Conservation (phyloP, 2,113 vertebrate species). For the Spizaetus ornatus region DNA sequence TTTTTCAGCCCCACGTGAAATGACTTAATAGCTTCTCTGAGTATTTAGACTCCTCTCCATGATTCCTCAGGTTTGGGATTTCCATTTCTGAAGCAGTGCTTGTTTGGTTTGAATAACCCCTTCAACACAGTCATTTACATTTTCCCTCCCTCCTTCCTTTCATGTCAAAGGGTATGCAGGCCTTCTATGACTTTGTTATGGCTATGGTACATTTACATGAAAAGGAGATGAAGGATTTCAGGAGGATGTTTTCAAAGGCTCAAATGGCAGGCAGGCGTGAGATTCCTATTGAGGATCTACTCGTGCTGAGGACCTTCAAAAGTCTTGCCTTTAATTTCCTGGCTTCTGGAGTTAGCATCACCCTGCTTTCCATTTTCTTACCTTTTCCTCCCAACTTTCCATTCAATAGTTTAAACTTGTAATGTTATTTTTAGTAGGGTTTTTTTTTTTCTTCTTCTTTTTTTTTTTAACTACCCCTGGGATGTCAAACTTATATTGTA, state of each 20-base stretch:
- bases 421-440: not conserved
- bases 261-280: not conserved
- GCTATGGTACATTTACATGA: not conserved
- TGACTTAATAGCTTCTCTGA: not conserved
- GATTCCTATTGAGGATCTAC: not conserved
- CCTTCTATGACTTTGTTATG: not conserved
- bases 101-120: not conserved
- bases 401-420: not conserved
- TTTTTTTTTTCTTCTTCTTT: not conserved
- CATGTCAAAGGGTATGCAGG: not conserved
- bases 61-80: not conserved
- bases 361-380: not conserved
- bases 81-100: not conserved
- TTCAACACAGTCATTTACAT: not conserved
- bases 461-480: not conserved
- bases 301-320: not conserved
- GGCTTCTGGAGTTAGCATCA: not conserved
- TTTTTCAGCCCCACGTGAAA: not conserved
- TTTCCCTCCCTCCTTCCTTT: not conserved
- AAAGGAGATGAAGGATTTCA: not conserved
- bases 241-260: not conserved
- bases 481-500: not conserved
- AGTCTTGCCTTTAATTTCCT: not conserved
- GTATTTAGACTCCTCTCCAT: not conserved
- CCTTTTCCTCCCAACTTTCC: not conserved